Evolutionary conservation across 2,113 vertebrate species (phyloP), one percentile per base, ranked within the genome.

Genomic region (Callithrix jacchus): DNA sequence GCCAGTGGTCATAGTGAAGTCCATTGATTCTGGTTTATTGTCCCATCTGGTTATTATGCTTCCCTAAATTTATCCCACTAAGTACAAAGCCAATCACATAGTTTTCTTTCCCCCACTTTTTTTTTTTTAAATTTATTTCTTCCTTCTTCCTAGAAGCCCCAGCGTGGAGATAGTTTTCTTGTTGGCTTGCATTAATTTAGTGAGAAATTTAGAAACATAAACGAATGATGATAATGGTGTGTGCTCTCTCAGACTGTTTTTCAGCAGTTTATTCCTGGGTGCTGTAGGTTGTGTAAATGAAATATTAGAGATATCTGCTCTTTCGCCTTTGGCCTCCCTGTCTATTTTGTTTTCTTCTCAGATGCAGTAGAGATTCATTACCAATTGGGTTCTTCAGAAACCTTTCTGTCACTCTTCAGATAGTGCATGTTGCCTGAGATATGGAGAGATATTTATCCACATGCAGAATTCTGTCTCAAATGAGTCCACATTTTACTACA

Each of bases 381-480:
- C 2, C 17, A n/a, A 21, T 0, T 25, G 2, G 14, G 10, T 30
- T 93, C 18, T 73, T 35, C 68, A 16, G 6, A 45, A 25, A 8
- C 6, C 9, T 32, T n/a, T 68, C 21, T 25, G 4, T n/a, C 42
- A 32, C 17, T 40, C 6, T 86, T 25, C n/a, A 12, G 25, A 23
- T 7, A 84, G 16, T 18, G 0, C 9, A 5, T 13, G 21, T 0
- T 45, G 4, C 11, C 30, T 9, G 10, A 35, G 6, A 35, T 8
- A 16, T 7, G 0, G 25, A 74, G 40, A 71, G 25, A 35, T 8
- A 10, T 4, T 3, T 12, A 21, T 27, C 17, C n/a, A 0, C 5
- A 6, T 30, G 80, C 66, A 85, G 42, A 71, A 58, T 45, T 27
- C 12, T 87, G 12, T 87, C 23, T 91, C 25, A 21, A 13, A 49